Conservation (phyloP, 1,140 invertebrate species). For the Ips nitidus region DNA sequence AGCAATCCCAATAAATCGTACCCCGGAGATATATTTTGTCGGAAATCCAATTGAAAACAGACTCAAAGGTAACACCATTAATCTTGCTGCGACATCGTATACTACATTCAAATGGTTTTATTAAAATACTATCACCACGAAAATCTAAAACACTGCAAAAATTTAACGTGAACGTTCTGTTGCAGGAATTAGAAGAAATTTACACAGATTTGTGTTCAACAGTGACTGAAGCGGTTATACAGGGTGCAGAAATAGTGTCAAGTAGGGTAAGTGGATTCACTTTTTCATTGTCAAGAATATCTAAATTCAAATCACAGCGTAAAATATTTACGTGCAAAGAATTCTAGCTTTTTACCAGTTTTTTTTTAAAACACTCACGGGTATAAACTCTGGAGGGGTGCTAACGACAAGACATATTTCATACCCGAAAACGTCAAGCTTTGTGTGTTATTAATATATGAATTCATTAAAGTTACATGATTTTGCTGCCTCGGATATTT, state of each 20-base stretch:
- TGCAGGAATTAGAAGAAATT: slow-evolving; percentile 84
- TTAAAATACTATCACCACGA: neutral
- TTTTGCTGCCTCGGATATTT: neutral
- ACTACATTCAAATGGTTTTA: slow-evolving; percentile 11
- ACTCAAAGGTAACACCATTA: slow-evolving; percentile 8
- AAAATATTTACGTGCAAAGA: neutral
- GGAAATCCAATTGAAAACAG: slow-evolving; percentile 6
- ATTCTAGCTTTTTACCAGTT: neutral
- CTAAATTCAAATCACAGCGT: neutral
- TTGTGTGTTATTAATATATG: neutral
- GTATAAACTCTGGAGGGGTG: neutral
- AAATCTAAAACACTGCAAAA: neutral
- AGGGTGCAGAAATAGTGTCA: slow-evolving; percentile 78
- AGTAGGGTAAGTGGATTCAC: slow-evolving; percentile 66
- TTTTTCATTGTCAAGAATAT: neutral
- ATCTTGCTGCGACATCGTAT: neutral
- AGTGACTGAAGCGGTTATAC: slow-evolving; percentile 76
- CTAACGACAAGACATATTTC: neutral
- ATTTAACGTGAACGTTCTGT: slow-evolving; percentile 44
- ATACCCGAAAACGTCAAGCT: neutral
- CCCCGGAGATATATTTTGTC: slow-evolving; percentile 2
- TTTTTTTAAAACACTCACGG: neutral
- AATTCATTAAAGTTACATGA: neutral
- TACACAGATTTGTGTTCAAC: slow-evolving; percentile 80
- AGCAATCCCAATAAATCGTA: slow-evolving; percentile 8